Percentiles rank a stretch among this genome's conserved stretches.
phyloP scores from a whole-genome alignment of 2,113 vertebrate species.

The Condylura cristata region DNA sequence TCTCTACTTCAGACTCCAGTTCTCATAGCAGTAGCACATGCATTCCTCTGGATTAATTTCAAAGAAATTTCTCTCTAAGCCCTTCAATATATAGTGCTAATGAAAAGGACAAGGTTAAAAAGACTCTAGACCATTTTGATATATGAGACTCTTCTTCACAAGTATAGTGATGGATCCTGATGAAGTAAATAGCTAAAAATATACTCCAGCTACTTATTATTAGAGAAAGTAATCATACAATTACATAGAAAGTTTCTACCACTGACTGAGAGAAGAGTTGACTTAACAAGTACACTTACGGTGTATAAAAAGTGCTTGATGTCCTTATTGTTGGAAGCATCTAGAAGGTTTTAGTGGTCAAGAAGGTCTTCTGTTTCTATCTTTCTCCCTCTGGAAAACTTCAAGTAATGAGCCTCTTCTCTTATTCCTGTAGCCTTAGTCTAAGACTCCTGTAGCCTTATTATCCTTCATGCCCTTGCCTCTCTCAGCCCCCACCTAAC shows the following conservation, averaged over 20 bases:
- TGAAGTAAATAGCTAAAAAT: not conserved
- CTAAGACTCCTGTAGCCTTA: not conserved
- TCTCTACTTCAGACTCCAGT: not conserved
- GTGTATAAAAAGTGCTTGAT: not conserved
- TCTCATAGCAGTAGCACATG: not conserved
- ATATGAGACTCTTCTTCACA: not conserved
- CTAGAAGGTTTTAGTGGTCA: not conserved
- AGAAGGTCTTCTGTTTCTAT: not conserved
- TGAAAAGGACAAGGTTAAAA: not conserved
- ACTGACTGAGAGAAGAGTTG: not conserved
- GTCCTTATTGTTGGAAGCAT: not conserved
- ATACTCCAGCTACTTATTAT: not conserved
- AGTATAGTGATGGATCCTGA: not conserved
- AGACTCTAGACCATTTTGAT: not conserved
- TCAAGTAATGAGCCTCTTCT: not conserved
- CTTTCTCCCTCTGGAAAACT: not conserved
- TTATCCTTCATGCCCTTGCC: not conserved
- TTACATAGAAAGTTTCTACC: not conserved
- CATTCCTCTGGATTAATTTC: not conserved
- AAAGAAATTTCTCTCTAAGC: not conserved
- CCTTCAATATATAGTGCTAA: not conserved
- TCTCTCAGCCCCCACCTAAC: no score
- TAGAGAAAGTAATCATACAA: not conserved
- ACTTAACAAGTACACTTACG: not conserved
- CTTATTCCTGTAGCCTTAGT: not conserved